phyloP scores from a whole-genome alignment of 2,888 invertebrate genomes.

The Nesidiocoris tenuis region DNA sequence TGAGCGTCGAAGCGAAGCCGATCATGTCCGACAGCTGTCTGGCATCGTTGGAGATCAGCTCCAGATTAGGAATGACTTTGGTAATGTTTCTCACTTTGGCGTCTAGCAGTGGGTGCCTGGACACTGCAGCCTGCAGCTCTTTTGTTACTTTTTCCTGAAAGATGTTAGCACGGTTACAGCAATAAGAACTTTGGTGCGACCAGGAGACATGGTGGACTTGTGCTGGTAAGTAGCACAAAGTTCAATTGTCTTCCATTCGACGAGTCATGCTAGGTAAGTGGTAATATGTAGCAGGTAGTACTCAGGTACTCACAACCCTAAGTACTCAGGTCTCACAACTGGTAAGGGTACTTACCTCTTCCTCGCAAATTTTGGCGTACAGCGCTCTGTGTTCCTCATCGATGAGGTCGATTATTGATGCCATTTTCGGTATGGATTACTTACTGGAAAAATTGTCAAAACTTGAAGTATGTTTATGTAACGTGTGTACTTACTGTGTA shows the following conservation, averaged over 20 bases:
- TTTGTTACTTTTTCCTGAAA: slow-evolving; percentile 70
- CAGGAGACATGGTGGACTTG: too few relatives aligned
- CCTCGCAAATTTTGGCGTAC: slow-evolving; percentile 32
- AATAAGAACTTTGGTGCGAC: background rate
- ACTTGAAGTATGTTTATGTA: too few relatives aligned
- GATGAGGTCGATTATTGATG: slow-evolving; percentile 4
- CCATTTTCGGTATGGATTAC: too few relatives aligned
- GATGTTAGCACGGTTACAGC: background rate
- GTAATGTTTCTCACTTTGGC: slow-evolving; percentile 77
- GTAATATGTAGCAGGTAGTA: background rate
- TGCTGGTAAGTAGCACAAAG: background rate
- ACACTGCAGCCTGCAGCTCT: slow-evolving; percentile 69
- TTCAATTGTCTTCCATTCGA: background rate
- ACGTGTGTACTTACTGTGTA: too few relatives aligned
- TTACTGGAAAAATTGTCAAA: too few relatives aligned
- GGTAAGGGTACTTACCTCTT: slow-evolving; percentile 33
- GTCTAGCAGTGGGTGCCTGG: slow-evolving; percentile 73
- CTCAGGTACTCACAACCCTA: background rate
- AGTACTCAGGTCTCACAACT: too few relatives aligned
- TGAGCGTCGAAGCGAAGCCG: slow-evolving; percentile 79
- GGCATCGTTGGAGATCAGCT: slow-evolving; percentile 73
- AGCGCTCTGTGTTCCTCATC: slow-evolving; percentile 33
- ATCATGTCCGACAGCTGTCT: slow-evolving; percentile 82
- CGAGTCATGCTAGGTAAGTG: too few relatives aligned
- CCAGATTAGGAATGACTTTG: slow-evolving; percentile 77